Base-by-base conservation (phyloP, 2,888 invertebrate genomes). In the Lasioglossum malachurum region DNA sequence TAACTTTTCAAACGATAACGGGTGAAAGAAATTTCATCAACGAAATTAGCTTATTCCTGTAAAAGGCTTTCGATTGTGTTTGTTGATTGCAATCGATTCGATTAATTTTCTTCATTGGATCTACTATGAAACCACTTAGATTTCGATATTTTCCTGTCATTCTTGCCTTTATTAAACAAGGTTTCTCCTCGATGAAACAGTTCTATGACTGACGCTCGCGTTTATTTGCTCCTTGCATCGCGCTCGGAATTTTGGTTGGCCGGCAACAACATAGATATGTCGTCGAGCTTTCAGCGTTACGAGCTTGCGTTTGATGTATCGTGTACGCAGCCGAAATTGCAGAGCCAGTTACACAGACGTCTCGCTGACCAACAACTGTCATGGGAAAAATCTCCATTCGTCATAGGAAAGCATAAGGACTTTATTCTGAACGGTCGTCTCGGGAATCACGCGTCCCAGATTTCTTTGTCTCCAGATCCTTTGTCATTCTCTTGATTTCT, bases 251-350 rank as follows among this genome's bases (percentile, higher is more conserved):
- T 84, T 82, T 38, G 73, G 67, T 74, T 57, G 73, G 35, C 44
- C 35, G 7, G 64, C n/a, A 53, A 44, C 67, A 67, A 77, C 73
- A 14, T 57, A n/a, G 57, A 57, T 10, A 53, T 44, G 80, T 31
- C 53, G 64, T 4, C 53, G 27, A 80, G 74, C 80, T 80, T 80
- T 69, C 74, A 74, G 49, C 53, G 75, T 64, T 76, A 83, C 82
- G 53, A 82, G 82, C n/a, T 53, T 60, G 27, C 53, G 76, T 75
- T 82, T 83, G 73, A 82, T 64, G 76, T 77, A 82, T 83, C 57
- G 53, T 77, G 57, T n/a, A 8, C 38, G 53, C 10, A 16, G 44
- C 16, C 73, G 38, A 73, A 76, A 77, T 84, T 77, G 35, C 73
- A 57, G 10, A 44, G 83, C 38, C 67, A 82, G 73, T 83, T 83